Conservation (phyloP, 1,140 invertebrate species). For the Ceratosolen fusciceps region DNA sequence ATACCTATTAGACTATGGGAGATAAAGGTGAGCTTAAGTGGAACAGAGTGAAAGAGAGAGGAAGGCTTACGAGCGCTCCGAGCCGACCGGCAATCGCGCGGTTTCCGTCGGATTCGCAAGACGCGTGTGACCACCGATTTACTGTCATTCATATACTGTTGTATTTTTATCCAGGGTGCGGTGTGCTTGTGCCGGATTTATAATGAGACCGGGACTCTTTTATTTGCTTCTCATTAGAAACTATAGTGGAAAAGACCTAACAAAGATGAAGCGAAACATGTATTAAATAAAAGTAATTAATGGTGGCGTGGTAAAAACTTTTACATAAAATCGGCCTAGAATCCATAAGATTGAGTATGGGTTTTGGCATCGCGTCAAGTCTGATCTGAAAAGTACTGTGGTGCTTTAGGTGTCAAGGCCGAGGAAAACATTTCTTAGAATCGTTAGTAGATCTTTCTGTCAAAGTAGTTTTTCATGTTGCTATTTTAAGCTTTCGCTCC, state of each 20-base stretch:
- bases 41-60: neutral
- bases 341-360: neutral
- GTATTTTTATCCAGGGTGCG: too few relatives aligned
- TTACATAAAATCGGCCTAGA: neutral
- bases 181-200: neutral
- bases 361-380: neutral
- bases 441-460: slow-evolving; percentile 4
- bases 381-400: neutral
- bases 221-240: too few relatives aligned
- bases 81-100: neutral
- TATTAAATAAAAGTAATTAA: neutral
- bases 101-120: neutral
- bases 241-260: neutral
- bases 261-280: neutral
- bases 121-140: neutral
- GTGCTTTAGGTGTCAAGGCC: neutral
- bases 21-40: neutral
- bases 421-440: neutral
- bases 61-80: neutral
- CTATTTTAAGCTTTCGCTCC: neutral
- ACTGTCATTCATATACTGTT: neutral
- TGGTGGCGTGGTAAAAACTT: neutral
- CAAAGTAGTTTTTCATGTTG: neutral
- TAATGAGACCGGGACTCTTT: neutral
- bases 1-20: neutral